Conservation (phyloP, 1,140 invertebrate genomes). For the Pachyrhynchus sulphureomaculatus region DNA sequence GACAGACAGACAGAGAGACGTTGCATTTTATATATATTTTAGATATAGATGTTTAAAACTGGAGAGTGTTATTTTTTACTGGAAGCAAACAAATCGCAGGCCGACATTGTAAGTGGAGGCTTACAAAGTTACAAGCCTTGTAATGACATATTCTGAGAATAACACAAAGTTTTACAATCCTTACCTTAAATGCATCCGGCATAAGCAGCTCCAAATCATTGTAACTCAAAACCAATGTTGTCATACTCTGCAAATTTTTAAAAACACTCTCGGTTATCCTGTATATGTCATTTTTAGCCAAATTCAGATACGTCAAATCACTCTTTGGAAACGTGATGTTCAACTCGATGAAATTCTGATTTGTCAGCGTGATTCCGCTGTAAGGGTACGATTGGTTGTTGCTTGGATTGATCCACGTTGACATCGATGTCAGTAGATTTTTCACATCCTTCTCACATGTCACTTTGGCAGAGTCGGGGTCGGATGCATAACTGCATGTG, state of each 20-base stretch:
- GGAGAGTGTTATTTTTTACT: too few relatives aligned
- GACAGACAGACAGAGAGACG: too few relatives aligned
- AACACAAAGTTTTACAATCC: too few relatives aligned
- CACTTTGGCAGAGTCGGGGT: slow-evolving; percentile 19
- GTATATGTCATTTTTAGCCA: slow-evolving; percentile 56
- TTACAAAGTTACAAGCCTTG: too few relatives aligned
- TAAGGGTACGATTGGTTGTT: slow-evolving; percentile 29
- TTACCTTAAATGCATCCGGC: slow-evolving; percentile 67
- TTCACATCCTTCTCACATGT: slow-evolving; percentile 25
- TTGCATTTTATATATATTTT: too few relatives aligned
- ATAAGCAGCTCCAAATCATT: slow-evolving; percentile 63
- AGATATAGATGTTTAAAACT: too few relatives aligned
- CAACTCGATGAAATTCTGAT: slow-evolving; percentile 33
- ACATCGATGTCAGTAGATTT: slow-evolving; percentile 9
- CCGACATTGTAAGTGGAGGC: too few relatives aligned
- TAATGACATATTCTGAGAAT: too few relatives aligned
- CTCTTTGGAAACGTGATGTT: slow-evolving; percentile 34
- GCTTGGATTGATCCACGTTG: slow-evolving; percentile 27
- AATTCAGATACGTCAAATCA: slow-evolving; percentile 34
- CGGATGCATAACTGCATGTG: slow-evolving; percentile 10
- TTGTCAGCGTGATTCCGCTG: slow-evolving; percentile 19
- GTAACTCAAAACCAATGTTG: slow-evolving; percentile 66
- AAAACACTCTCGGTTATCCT: slow-evolving; percentile 64
- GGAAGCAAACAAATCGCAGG: too few relatives aligned
- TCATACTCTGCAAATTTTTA: slow-evolving; percentile 60